Evolutionary conservation across 1,140 invertebrate species (phyloP).

Genomic region (Calycopis cecrops): DNA sequence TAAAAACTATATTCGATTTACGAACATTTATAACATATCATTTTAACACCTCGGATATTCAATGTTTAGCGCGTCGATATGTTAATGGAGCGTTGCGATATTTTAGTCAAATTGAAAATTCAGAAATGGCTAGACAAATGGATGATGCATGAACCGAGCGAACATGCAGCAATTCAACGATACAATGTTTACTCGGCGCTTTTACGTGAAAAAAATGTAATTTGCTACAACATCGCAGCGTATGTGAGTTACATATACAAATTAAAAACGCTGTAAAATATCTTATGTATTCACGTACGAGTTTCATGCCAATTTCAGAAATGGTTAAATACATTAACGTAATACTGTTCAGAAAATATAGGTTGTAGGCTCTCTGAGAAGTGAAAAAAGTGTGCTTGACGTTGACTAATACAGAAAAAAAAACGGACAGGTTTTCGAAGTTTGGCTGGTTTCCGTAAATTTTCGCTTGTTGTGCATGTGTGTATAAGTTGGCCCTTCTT

Average conservation of each 20-base stretch:
- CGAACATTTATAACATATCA: neutral
- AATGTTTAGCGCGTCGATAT: slow-evolving; percentile 5
- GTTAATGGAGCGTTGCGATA: slow-evolving; percentile 10
- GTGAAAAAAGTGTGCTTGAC: too few relatives aligned
- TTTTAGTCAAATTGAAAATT: slow-evolving; percentile 15
- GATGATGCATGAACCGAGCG: slow-evolving; percentile 13
- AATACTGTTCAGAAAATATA: too few relatives aligned
- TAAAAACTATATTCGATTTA: too few relatives aligned
- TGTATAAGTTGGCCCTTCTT: too few relatives aligned
- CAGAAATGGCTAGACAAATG: slow-evolving; percentile 10
- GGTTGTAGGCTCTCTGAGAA: too few relatives aligned
- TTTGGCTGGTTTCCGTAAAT: too few relatives aligned
- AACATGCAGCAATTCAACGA: slow-evolving; percentile 18
- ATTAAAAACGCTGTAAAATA: slow-evolving; percentile 3
- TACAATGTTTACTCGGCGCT: slow-evolving; percentile 12
- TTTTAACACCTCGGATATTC: slow-evolving; percentile 4
- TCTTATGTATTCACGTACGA: too few relatives aligned
- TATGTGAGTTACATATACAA: neutral
- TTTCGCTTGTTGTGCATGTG: too few relatives aligned
- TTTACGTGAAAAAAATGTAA: slow-evolving; percentile 16
- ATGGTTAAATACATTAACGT: too few relatives aligned
- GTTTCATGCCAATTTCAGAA: too few relatives aligned
- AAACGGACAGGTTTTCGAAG: too few relatives aligned
- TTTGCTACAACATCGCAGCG: slow-evolving; percentile 11
- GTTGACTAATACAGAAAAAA: too few relatives aligned